Conservation (phyloP, 2,888 invertebrate genomes). For the Ashinkailepas kermadecensis region DNA sequence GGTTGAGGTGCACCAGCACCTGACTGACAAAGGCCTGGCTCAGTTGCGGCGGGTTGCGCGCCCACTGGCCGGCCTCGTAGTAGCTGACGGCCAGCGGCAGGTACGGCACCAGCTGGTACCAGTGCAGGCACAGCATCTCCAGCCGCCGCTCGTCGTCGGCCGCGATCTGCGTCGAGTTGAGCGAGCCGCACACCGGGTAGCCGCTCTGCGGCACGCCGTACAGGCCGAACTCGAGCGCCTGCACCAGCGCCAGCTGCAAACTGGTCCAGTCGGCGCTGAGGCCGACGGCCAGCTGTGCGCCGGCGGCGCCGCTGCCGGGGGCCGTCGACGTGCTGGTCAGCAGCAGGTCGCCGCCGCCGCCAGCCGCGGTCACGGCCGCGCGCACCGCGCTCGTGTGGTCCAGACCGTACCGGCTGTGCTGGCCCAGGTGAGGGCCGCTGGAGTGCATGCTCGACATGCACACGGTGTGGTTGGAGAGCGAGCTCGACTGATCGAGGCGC, state of each 20-base stretch:
- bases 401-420: constrained; percentile 27
- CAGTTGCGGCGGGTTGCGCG: constrained; percentile 4
- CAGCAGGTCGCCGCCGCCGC: neutral
- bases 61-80: neutral
- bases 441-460: constrained; percentile 23
- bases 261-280: constrained; percentile 24
- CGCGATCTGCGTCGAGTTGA: constrained; percentile 5
- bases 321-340: constrained; percentile 29
- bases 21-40: neutral
- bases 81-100: constrained; percentile 15
- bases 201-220: constrained; percentile 29
- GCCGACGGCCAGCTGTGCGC: constrained; percentile 27
- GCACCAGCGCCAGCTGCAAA: constrained; percentile 25
- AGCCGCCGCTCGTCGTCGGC: neutral
- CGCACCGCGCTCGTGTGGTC: constrained; percentile 22
- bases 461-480: constrained; percentile 22
- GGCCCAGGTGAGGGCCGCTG: constrained; percentile 14
- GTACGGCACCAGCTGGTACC: constrained; percentile 17
- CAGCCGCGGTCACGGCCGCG: neutral
- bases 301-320: constrained; percentile 27
- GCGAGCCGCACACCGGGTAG: constrained; percentile 29
- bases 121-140: constrained; percentile 3
- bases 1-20: neutral
- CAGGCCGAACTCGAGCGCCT: constrained; percentile 30
- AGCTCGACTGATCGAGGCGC: neutral